Evolutionary conservation across 2,888 invertebrate species (phyloP), one percentile per base, ranked within the genome.

Genomic region (Apamea anceps): DNA sequence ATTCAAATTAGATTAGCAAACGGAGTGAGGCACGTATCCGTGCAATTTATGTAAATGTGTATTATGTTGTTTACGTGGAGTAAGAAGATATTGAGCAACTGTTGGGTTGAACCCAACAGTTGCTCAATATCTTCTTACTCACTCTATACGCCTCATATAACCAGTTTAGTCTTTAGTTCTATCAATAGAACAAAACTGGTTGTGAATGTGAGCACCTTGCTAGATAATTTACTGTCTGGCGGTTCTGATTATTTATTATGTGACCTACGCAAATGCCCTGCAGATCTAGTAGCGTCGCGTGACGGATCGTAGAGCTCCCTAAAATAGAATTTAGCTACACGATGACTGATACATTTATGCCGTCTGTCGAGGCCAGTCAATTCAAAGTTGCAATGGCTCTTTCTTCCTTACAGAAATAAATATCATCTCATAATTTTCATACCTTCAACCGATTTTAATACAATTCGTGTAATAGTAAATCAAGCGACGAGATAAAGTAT

Each of bases 41-140:
- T 62, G 28, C 37, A 84, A 77, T 82, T 82, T n/a, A 37, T 37
- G 37, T 37, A 68, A 77, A 83, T n/a, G 37, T 68, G 28, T 77
- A 42, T 57, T 77, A 63, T 51, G 42, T 76, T 28, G n/a, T 62
- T 68, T 37, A 60, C 60, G 18, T 42, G 81, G 45, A 67, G 51
- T 67, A 45, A 18, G 25, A 73, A 81, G 48, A 66, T n/a, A n/a
- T n/a, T 63, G 57, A 57, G 15, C 25, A 15, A 66, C 13, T 10
- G 25, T 25, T 28, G 25, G 3, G 51, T n/a, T n/a, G n/a, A n/a
- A n/a, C n/a, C n/a, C n/a, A n/a, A n/a, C n/a, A n/a, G n/a, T n/a
- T n/a, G n/a, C n/a, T n/a, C n/a, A n/a, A n/a, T n/a, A n/a, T n/a
- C n/a, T n/a, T n/a, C n/a, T n/a, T n/a, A n/a, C n/a, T n/a, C n/a